A percentile compares a stretch with the other conserved stretches of the same genome.
Conservation (phyloP, 2,888 invertebrate species). For the Graphium colonna region DNA sequence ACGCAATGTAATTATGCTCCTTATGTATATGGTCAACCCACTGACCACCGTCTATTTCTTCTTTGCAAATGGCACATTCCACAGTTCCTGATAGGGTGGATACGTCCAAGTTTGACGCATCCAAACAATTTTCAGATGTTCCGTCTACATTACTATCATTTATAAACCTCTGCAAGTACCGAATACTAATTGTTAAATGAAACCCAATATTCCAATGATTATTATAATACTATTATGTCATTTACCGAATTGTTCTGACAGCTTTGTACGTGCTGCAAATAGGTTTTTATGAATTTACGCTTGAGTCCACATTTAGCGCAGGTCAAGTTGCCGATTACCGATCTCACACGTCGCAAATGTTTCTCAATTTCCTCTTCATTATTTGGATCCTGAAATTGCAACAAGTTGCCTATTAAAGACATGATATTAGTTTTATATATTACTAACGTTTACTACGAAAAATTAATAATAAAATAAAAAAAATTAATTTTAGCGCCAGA, state of each 20-base stretch:
- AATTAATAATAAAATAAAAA: too few relatives aligned
- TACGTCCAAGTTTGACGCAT: neutral
- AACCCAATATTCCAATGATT: neutral
- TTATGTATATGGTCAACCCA: conserved; percentile 43
- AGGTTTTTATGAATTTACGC: conserved; percentile 31
- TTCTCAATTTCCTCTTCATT: conserved; percentile 13
- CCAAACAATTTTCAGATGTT: neutral
- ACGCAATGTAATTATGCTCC: conserved; percentile 45
- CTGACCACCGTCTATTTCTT: conserved; percentile 15
- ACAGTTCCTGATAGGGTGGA: conserved; percentile 8
- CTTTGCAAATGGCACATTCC: conserved; percentile 34
- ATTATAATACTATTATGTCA: neutral
- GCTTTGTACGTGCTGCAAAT: conserved; percentile 29
- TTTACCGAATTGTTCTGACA: conserved; percentile 26
- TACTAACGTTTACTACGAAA: too few relatives aligned
- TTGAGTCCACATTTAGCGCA: conserved; percentile 32
- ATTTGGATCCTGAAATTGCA: conserved; percentile 8
- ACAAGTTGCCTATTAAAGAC: too few relatives aligned
- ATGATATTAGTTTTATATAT: too few relatives aligned
- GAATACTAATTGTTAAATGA: neutral
- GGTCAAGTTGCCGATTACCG: conserved; percentile 25
- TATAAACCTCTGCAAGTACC: neutral
- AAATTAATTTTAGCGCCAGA: too few relatives aligned
- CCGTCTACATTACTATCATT: neutral
- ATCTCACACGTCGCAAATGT: conserved; percentile 28